These are phyloP conservation scores for Sarcophaga caerulescens DNA, from an alignment of 2,888 invertebrate genomes.

Conservation along the genomic window DNA sequence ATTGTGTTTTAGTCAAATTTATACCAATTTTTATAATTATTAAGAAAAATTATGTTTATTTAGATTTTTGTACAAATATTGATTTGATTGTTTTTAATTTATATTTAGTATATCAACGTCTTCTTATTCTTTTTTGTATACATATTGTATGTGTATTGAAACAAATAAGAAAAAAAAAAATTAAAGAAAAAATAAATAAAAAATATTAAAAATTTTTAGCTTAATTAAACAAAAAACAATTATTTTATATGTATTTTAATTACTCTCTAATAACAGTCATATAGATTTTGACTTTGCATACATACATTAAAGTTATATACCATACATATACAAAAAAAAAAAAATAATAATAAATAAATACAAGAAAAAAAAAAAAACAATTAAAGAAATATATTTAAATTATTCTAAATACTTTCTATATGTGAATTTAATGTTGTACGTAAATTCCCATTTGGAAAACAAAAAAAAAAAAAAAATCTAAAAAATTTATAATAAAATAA, in stretches of 20 bases:
- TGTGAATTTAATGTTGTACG: conserved; percentile 65
- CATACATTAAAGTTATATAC: background rate
- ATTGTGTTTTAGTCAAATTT: conserved; percentile 34
- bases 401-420: conserved; percentile 45
- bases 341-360: conserved; percentile 4
- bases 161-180: background rate
- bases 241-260: conserved; percentile 21
- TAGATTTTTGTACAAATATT: too few species aligned
- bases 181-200: background rate
- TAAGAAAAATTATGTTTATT: background rate
- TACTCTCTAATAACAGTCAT: conserved; percentile 39
- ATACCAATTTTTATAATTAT: conserved; percentile 18
- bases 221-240: conserved; percentile 19
- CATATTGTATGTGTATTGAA: conserved; percentile 30
- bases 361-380: conserved; percentile 12
- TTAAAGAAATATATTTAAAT: conserved; percentile 9
- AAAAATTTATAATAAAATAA: too few species aligned
- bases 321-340: background rate
- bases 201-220: conserved; percentile 31
- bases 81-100: too few species aligned
- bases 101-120: too few species aligned
- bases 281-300: conserved; percentile 54
- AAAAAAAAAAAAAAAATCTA: background rate
- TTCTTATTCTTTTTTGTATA: background rate
- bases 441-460: conserved; percentile 53